Base-by-base conservation (phyloP, 2,888 invertebrate genomes). In the Coecobrya sp. region DNA sequence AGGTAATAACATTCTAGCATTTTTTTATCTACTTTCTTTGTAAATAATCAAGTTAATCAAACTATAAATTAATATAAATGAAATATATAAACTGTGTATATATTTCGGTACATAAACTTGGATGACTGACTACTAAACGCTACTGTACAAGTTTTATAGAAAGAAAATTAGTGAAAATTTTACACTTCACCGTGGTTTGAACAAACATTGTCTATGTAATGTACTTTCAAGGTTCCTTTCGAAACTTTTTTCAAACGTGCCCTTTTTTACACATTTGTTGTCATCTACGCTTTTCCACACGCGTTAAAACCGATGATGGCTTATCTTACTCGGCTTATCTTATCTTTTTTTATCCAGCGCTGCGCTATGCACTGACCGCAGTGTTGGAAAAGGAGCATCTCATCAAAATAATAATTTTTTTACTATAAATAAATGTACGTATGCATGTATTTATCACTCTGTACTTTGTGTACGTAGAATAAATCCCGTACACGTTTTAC, bases 41-140 rank as follows among this genome's bases (percentile, higher is more conserved):
- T 52, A 25, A 8, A 16, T 52, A 59, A 19, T 82, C 59, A 81
- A 7, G 52, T 52, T 55, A 30, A 59, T 25, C 76, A 49, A 49
- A 45, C 36, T 52, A 73, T 30, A 76, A 76, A 65, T n/a, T 59
- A 13, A 16, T 70, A 68, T 13, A 73, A 59, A 55, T 30, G 73
- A 82, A 27, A 30, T 49, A 30, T 73, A 73, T 49, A 76, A 7
- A 36, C 0, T 30, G 10, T 49, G 45, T 52, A 81, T 81, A 76
- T 52, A 81, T 81, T 82, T 36, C 55, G 30, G 27, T 36, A 86
- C 49, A 86, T 82, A 86, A 81, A 86, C 91, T n/a, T 91, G 91
- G 91, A 79, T 91, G 91, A 91, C 86, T 91, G 86, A 62, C 65
- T 86, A 68, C 36, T 89, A 59, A 49, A 85, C 85, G 65, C 62